Conservation (phyloP, 2,888 invertebrate species). For the Leptopterna dolabrata region DNA sequence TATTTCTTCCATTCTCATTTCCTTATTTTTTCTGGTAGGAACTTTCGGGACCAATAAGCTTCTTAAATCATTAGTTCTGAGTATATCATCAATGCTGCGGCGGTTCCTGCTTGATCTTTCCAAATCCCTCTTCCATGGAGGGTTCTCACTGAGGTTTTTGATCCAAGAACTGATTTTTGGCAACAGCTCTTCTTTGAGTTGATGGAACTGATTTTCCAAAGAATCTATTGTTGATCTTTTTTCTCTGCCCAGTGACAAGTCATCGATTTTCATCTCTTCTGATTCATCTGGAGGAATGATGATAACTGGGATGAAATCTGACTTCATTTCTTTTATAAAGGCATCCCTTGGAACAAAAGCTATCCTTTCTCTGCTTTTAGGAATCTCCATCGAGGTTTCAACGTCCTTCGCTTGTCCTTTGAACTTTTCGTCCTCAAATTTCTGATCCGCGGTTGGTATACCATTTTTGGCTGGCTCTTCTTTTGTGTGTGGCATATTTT, state of each 20-base stretch:
- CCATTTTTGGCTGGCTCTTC: background rate
- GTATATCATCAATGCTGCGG: background rate
- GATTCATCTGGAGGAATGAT: conserved; percentile 40
- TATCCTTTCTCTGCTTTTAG: background rate
- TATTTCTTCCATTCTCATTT: background rate
- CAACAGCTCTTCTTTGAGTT: conserved; percentile 23
- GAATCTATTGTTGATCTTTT: conserved; percentile 19
- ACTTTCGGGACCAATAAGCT: background rate
- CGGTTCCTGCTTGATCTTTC: conserved; percentile 13
- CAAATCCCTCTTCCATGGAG: conserved; percentile 43
- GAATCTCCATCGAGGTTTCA: background rate
- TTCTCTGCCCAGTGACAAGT: background rate
- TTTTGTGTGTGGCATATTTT: background rate
- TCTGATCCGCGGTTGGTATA: no score
- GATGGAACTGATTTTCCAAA: conserved; percentile 12
- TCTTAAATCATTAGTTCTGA: conserved; percentile 5
- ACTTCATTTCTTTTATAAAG: conserved; percentile 34
- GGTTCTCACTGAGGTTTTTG: conserved; percentile 9
- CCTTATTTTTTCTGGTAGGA: background rate
- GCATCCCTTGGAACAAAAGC: conserved; percentile 51
- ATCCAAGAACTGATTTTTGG: conserved; percentile 35
- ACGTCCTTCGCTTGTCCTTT: background rate
- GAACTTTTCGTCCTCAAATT: no score
- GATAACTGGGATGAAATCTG: conserved; percentile 52
- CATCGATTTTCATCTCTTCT: background rate